Evolutionary conservation across 1,140 invertebrate genomes (phyloP), one percentile per base, ranked within the genome.

Genomic region (Zaprionus inermis): DNA sequence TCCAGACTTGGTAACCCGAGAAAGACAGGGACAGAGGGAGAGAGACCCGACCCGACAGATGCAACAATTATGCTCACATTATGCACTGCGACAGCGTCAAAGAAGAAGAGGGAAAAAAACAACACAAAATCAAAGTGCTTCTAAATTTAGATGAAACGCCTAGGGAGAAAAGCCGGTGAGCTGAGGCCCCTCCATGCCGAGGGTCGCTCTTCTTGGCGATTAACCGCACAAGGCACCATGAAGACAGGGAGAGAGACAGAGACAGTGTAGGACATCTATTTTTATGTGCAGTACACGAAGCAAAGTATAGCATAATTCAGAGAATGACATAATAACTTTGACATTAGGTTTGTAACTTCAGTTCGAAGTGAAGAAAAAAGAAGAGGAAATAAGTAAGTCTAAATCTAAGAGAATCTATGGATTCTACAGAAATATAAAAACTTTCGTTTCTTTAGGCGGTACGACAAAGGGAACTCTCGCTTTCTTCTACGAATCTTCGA

Each of bases 51-150:
- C n/a, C 68, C 41, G 65, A 58, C 67, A 59, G 55, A 52, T 67
- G 78, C 83, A 78, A 78, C 78, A 88, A 86, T 86, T 88, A 86
- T 82, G 81, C 73, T 71, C 78, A 72, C 72, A 74, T 82, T 82
- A 83, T 82, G 76, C 80, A 79, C 61, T 60, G 60, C 60, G 67
- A 68, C 69, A 83, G 63, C 41, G 44, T 24, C 30, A 32, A 71
- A 28, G 11, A 20, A 20, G 38, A 49, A 41, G 38, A 65, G 34
- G 46, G 14, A 34, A 69, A 79, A 76, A 85, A 32, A 32, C 0
- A 32, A 32, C 10, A 66, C 71, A 88, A 85, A 88, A 82, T 72
- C 79, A 82, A 88, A 88, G 83, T 88, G 83, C 59, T 76, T 76
- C 82, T 85, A 85, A 79, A 85, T 82, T 88, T 85, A 85, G 79